Base-by-base conservation (phyloP, 2,113 vertebrate species). In the Tyto alba region DNA sequence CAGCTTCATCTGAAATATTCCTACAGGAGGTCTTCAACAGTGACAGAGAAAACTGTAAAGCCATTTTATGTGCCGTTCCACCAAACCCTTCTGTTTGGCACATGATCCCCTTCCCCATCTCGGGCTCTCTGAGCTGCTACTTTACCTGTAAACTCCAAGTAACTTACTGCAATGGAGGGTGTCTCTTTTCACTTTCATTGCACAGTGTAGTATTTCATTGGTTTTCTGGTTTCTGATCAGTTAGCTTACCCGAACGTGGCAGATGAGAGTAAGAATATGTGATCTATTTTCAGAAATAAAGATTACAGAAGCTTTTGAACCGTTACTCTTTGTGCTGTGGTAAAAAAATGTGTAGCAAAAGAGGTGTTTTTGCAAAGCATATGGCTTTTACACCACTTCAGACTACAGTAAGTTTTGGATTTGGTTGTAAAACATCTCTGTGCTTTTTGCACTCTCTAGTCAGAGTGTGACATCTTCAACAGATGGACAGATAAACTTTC, bases 401-500 rank as follows among this genome's bases (percentile, higher is more conserved):
- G 78, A 40, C 68, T 90, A 16, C 88, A 80, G 81, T 47, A 34
- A 63, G 50, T 76, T 92, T 95, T 64, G 53, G 89, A 73, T 87
- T 64, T 77, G 52, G 59, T 83, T 89, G 91, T 91, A 87, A 96
- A 95, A 85, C 66, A 73, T 85, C 38, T 26, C 71, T 64, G 16
- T 93, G 89, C 34, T 95, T 93, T 95, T 94, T 91, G 86, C 79
- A 75, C 85, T 93, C 87, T 55, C 43, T 89, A 93, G 80, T 82
- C 78, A 66, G 87, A 55, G 74, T 94, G 78, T 95, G 89, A 90
- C 63, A 34, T 86, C 87, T 78, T 66, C 79, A 92, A 26, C 95
- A 96, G 92, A 96, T 74, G 89, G 92, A 85, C 88, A 95, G 69
- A 79, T 85, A 91, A 91, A 89, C 83, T 93, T 86, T 74, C 63